Percentiles rank a stretch among this genome's conserved stretches.
Evolutionary conservation across 2,113 vertebrate genomes (phyloP).

Genomic region (Etheostoma cragini): DNA sequence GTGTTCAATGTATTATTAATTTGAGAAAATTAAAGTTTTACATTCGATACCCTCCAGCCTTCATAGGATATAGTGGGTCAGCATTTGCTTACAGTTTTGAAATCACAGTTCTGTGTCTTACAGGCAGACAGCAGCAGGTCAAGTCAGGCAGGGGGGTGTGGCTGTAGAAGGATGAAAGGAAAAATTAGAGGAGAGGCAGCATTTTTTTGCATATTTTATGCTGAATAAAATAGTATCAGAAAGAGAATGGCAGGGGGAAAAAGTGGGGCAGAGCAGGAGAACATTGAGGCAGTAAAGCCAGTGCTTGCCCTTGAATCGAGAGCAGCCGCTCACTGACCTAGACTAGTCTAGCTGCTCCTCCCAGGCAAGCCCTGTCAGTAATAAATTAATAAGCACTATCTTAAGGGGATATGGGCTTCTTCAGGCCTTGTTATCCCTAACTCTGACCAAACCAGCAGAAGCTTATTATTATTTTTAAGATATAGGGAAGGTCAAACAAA

Average conservation of each 20-base stretch:
- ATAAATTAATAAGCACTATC: constrained; percentile 73
- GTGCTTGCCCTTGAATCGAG: constrained; percentile 49
- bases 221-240: constrained; percentile 21
- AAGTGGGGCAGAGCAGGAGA: background rate
- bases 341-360: constrained; percentile 56
- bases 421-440: constrained; percentile 39
- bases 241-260: background rate
- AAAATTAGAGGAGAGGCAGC: background rate
- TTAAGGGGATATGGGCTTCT: constrained; percentile 50
- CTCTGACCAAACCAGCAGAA: constrained; percentile 3
- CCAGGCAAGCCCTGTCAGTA: constrained; percentile 26
- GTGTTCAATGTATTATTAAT: background rate
- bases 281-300: background rate
- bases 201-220: background rate
- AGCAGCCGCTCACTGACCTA: constrained; percentile 35
- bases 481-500: background rate
- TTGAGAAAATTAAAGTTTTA: background rate
- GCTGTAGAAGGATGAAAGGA: background rate
- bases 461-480: constrained; percentile 21
- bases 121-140: background rate
- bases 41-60: background rate
- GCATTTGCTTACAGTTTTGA: background rate
- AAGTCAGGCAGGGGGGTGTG: background rate
- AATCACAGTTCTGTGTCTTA: background rate
- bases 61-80: background rate